These are phyloP conservation scores for Oikopleura albicans DNA, from an alignment of 23 tunicate genomes.

Conservation along the genomic window DNA sequence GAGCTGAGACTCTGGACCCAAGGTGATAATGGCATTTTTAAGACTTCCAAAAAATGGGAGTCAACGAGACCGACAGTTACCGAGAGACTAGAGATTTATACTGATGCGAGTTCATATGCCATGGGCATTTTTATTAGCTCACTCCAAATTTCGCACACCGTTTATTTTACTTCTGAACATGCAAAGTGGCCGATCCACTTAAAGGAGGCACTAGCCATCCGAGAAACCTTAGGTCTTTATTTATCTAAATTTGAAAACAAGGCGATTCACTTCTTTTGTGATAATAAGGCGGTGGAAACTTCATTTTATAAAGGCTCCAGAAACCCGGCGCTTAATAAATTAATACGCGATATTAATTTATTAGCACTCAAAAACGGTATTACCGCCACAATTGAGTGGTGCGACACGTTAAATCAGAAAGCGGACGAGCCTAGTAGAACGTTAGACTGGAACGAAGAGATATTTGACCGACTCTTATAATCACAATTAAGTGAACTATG, in stretches of 20 bases:
- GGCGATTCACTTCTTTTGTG: not conserved
- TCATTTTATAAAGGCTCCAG: not conserved
- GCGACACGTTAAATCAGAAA: not conserved
- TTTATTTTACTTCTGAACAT: not conserved
- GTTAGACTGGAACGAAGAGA: not conserved
- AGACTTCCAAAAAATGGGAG: too few relatives aligned
- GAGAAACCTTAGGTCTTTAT: not conserved
- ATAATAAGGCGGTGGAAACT: not conserved
- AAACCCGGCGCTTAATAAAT: not conserved
- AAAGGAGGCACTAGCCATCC: not conserved
- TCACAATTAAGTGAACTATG: too few relatives aligned
- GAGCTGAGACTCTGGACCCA: not conserved
- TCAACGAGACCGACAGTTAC: too few relatives aligned
- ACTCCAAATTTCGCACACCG: too few relatives aligned
- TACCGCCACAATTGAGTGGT: not conserved
- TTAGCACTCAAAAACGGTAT: not conserved
- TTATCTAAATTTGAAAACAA: not conserved
- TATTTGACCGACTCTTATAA: too few relatives aligned
- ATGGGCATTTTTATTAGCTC: too few relatives aligned
- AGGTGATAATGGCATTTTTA: too few relatives aligned
- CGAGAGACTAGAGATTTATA: too few relatives aligned
- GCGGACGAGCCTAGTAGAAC: not conserved
- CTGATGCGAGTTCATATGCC: too few relatives aligned
- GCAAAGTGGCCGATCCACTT: not conserved
- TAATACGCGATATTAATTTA: not conserved